Evolutionary conservation across 1,140 invertebrate genomes (phyloP), one percentile per base, ranked within the genome.

Genomic region (Drosophila truncata): DNA sequence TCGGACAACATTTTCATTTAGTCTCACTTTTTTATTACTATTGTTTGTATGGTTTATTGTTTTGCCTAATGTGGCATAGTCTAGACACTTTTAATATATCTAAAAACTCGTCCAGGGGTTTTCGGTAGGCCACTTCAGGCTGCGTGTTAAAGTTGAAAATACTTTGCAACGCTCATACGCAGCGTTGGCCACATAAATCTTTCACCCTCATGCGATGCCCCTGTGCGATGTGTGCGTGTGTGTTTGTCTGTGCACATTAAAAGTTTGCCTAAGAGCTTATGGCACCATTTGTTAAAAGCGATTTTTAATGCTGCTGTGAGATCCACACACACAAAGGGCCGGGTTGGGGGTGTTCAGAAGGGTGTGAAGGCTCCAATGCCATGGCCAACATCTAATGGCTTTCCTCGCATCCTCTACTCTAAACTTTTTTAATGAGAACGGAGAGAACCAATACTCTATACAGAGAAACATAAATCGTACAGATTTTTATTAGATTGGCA

Each of bases 211-310:
- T 60, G 69, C 59, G 42, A 59, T 41, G 20, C 59, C 60, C 62
- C 75, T 78, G 6, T 66, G 59, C 35, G 35, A n/a, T 46, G 63
- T 42, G 59, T 49, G 55, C 47, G 54, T 58, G 55, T 61, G 46
- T 59, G 66, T 39, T 41, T 49, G 37, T 75, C 41, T 71, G 52
- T 83, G 83, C 71, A 75, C 84, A 87, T 87, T 88, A 88, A 87
- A 87, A 87, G 72, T 87, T 87, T 90, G 72, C 77, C 80, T 84
- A 80, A 84, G 78, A 87, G 84, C 85, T 88, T 88, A 87, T 88
- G 80, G 77, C 84, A 74, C 84, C 84, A 88, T 88, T 87, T 87
- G 84, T 88, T 84, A 88, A 87, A 87, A 87, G 78, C 84, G 84
- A 87, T 87, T 87, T 87, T 87, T 84, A 87, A 87, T 88, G 85